Evolutionary conservation across 2,113 vertebrate genomes (phyloP).

Genomic region (Candoia aspera): DNA sequence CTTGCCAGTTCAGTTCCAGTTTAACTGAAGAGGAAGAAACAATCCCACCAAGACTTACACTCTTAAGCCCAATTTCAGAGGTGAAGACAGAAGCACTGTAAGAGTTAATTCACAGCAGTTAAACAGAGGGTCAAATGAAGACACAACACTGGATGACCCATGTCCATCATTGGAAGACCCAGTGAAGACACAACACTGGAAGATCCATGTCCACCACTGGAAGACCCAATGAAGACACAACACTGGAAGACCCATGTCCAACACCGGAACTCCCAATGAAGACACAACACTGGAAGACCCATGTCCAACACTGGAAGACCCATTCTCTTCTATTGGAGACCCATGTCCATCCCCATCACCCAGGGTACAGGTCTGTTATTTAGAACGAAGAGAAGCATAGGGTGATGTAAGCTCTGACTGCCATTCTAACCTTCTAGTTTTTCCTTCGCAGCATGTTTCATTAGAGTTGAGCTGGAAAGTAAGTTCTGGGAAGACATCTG

Average conservation of each 20-base stretch:
- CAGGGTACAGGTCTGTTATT: neutral
- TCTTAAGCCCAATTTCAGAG: neutral
- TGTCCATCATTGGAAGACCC: too few relatives aligned
- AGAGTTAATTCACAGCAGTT: neutral
- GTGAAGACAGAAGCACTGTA: neutral
- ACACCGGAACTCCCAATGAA: too few relatives aligned
- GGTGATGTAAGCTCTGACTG: neutral
- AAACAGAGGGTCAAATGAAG: neutral
- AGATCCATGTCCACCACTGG: too few relatives aligned
- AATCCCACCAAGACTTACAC: neutral
- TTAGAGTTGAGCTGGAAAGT: neutral
- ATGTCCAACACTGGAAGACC: too few relatives aligned
- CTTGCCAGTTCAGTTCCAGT: neutral
- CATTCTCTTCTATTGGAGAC: too few relatives aligned
- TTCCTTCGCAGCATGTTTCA: neutral
- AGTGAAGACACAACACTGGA: too few relatives aligned
- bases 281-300: too few relatives aligned
- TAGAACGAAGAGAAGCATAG: neutral
- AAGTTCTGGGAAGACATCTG: neutral
- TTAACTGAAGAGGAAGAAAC: neutral
- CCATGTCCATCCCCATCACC: neutral
- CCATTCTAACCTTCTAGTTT: neutral
- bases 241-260: too few relatives aligned
- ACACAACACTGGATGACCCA: neutral
- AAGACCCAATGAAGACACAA: too few relatives aligned